Evolutionary conservation across 2,888 invertebrate genomes (phyloP).

Genomic region (Pachydiplax longipennis): DNA sequence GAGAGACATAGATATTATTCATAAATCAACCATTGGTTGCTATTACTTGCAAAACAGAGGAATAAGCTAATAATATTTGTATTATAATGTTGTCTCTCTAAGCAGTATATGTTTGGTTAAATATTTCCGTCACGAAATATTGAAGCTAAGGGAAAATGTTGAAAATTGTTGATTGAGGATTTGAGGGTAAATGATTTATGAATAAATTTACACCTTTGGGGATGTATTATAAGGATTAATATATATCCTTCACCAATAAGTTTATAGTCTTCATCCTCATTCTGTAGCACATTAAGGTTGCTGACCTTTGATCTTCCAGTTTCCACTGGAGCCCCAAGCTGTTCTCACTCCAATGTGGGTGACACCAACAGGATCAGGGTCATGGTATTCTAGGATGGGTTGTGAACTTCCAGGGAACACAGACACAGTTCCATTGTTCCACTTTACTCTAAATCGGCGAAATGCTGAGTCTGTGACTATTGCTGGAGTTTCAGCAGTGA

Average conservation of each 20-base stretch:
- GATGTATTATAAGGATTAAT: neutral
- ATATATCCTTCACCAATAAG: neutral
- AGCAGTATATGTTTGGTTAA: no score
- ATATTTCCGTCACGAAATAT: no score
- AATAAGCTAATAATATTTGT: no score
- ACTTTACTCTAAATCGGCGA: conserved; percentile 66
- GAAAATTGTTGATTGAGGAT: no score
- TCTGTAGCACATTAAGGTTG: neutral
- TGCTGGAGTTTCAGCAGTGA: conserved; percentile 73
- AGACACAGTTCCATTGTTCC: conserved; percentile 61
- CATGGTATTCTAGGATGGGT: conserved; percentile 66
- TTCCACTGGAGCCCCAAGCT: conserved; percentile 70
- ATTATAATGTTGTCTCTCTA: no score
- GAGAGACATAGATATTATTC: no score
- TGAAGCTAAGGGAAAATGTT: no score
- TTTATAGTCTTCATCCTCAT: neutral
- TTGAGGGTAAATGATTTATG: no score
- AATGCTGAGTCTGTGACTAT: conserved; percentile 63
- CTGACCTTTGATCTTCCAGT: conserved; percentile 64
- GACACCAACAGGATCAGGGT: conserved; percentile 67
- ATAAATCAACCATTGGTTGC: no score
- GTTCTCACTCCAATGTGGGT: conserved; percentile 71
- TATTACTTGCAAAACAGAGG: no score
- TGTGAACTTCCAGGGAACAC: conserved; percentile 12
- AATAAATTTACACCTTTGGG: no score